phyloP scores from a whole-genome alignment of 2,113 vertebrate species.

The Bos indicus region DNA sequence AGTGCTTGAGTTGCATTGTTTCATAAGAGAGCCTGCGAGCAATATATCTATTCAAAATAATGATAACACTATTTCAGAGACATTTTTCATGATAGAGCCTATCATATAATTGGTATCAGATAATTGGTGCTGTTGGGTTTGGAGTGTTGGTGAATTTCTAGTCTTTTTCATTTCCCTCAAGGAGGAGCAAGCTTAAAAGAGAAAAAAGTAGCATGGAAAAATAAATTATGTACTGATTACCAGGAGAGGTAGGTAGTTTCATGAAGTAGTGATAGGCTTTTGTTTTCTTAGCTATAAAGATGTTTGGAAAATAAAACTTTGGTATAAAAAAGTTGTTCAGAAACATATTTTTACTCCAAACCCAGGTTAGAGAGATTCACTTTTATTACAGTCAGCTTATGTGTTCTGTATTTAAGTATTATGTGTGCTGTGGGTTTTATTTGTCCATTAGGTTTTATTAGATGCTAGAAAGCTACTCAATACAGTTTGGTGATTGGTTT shows the following conservation, averaged over 20 bases:
- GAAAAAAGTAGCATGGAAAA: neutral
- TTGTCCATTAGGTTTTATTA: constrained; percentile 6
- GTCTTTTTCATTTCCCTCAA: neutral
- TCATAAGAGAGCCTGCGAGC: neutral
- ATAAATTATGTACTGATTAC: neutral
- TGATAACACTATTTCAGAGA: neutral
- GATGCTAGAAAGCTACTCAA: neutral
- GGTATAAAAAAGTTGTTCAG: neutral
- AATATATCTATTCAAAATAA: neutral
- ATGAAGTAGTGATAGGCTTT: neutral
- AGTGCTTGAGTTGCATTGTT: neutral
- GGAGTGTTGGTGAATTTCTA: neutral
- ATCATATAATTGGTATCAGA: neutral
- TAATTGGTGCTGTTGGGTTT: neutral
- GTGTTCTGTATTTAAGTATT: neutral
- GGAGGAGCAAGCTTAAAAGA: neutral
- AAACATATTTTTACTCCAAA: neutral
- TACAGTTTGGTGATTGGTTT: neutral
- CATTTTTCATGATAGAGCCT: neutral
- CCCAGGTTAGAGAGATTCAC: neutral
- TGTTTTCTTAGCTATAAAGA: neutral
- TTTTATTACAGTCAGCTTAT: neutral
- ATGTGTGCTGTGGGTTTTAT: neutral
- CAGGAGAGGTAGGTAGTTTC: neutral
- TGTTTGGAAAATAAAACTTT: neutral